Evolutionary conservation across 2,888 invertebrate species (phyloP).

Genomic region (Adelphocoris suturalis): DNA sequence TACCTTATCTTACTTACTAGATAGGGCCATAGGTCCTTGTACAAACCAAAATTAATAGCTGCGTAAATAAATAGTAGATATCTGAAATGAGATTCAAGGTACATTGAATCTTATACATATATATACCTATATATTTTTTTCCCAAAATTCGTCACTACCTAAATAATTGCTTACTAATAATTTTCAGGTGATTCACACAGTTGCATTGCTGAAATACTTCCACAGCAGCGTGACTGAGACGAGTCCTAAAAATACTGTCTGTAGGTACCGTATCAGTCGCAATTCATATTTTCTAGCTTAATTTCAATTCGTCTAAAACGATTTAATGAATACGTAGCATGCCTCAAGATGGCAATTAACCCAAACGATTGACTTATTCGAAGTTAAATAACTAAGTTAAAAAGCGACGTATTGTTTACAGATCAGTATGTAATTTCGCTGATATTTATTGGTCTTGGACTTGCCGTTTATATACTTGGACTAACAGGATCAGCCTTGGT

Average conservation of each 20-base stretch:
- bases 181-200: background rate
- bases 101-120: too few species aligned
- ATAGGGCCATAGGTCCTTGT: too few species aligned
- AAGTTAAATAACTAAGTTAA: too few species aligned
- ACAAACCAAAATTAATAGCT: too few species aligned
- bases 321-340: background rate
- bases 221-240: background rate
- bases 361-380: too few species aligned
- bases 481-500: conserved; percentile 22
- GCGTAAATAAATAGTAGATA: too few species aligned
- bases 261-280: conserved; percentile 34
- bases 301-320: background rate
- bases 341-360: too few species aligned
- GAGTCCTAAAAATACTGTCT: conserved; percentile 21
- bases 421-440: background rate
- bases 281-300: background rate
- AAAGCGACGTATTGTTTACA: background rate
- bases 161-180: too few species aligned
- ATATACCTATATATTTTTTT: too few species aligned
- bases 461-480: background rate
- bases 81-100: too few species aligned
- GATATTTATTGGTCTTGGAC: background rate
- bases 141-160: too few species aligned
- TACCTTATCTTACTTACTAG: too few species aligned
- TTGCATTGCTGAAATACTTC: background rate